Base-by-base conservation (phyloP, 2,113 vertebrate species). In the Tragelaphus buxtoni region DNA sequence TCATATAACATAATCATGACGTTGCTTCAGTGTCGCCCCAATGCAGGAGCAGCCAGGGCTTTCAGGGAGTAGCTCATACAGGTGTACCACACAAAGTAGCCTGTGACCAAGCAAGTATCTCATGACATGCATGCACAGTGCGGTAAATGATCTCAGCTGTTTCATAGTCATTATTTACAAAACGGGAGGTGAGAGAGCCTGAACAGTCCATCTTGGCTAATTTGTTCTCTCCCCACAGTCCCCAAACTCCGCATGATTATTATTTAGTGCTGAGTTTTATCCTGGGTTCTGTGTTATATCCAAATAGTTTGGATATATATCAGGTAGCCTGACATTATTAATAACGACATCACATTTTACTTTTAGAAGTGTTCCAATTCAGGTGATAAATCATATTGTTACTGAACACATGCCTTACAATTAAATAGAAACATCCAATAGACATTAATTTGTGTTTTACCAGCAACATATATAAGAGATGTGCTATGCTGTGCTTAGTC, bases 241-340 rank as follows among this genome's bases (percentile, higher is more conserved):
- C 30, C 22, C 9, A 42, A 16, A 85, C 2, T 80, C 47, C 12
- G 74, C 16, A 56, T 42, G 30, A 56, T 72, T 83, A 61, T 88
- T 81, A 58, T 95, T 88, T 85, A 93, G 30, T 88, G 28, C 42
- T 65, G 47, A 60, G 39, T 58, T 96, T 91, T 35, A 65, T 79
- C 12, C 5, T 53, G 35, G 35, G 32, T 84, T 9, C 32, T 90
- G 42, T 83, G 69, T 26, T 94, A 45, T 14, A 74, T 74, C 11
- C 39, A 74, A 74, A 42, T 35, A 14, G 63, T 90, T 53, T 84
- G 51, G n/a, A 79, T 84, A 84, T 93, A 39, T 63, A 63, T 56
- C 6, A 93, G 30, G 80, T 77, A 77, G 20, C 80, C 22, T 80
- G 65, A 5, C 9, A 61, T 95, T 61, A 60, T 90, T 79, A 80